These are phyloP conservation scores for Abrostola tripartita DNA, from an alignment of 2,888 invertebrate species.

Conservation along the genomic window DNA sequence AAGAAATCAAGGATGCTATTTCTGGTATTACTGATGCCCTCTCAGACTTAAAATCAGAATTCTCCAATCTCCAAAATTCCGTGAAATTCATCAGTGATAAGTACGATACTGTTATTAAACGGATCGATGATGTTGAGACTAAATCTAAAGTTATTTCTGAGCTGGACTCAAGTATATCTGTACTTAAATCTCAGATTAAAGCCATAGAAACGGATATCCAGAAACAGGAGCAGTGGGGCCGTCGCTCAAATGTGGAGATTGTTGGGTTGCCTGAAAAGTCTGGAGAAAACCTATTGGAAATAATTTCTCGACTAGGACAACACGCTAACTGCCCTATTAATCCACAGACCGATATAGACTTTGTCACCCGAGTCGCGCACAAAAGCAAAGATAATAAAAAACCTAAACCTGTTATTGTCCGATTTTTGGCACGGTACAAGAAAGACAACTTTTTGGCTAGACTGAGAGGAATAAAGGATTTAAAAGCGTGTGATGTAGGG, in stretches of 20 bases:
- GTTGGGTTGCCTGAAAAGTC: not conserved
- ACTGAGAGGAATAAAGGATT: not conserved
- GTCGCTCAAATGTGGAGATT: conserved; percentile 3
- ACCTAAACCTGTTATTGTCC: not conserved
- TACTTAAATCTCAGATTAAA: not conserved
- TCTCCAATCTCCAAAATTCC: not conserved
- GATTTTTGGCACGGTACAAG: conserved; percentile 1
- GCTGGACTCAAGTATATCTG: no score
- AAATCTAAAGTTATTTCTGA: not conserved
- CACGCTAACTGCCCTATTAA: conserved; percentile 1
- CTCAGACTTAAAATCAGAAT: not conserved
- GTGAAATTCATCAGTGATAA: not conserved
- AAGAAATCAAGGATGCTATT: not conserved
- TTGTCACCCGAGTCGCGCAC: not conserved
- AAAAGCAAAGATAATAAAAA: not conserved
- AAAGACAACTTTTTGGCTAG: not conserved
- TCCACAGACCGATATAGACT: not conserved
- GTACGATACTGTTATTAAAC: not conserved
- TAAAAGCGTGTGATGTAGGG: not conserved
- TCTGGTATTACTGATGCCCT: not conserved
- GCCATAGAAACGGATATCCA: not conserved
- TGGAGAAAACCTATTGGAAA: not conserved
- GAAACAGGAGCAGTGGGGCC: no score
- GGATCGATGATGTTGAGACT: not conserved
- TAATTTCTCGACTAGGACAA: not conserved